Conservation (phyloP, 2,797 vertebrate genomes). For the Eidolon dupreanum region DNA sequence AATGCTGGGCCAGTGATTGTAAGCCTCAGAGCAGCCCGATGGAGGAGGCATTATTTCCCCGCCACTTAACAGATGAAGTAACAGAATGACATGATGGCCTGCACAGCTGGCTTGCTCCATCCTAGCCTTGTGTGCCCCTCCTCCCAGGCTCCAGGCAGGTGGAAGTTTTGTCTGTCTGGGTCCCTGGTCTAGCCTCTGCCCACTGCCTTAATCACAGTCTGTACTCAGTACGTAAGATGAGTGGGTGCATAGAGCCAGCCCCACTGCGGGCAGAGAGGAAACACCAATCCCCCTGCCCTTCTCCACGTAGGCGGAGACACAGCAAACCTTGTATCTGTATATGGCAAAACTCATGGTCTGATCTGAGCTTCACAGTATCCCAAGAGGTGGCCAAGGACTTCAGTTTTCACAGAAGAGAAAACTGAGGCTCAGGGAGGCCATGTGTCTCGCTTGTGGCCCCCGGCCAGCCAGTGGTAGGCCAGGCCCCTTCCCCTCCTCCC, state of each 20-base stretch:
- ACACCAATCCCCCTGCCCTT: neutral
- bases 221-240: neutral
- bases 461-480: neutral
- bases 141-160: rapidly evolving
- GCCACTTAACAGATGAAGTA: neutral
- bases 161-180: too few species aligned
- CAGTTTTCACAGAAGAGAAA: neutral
- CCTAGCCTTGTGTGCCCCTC: neutral
- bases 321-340: neutral
- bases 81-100: neutral
- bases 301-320: neutral
- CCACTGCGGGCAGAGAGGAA: neutral
- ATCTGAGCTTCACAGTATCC: neutral
- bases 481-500: neutral
- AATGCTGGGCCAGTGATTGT: neutral
- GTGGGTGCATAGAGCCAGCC: neutral
- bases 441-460: neutral
- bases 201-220: neutral
- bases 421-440: neutral
- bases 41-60: neutral
- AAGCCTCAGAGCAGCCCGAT: neutral
- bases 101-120: neutral
- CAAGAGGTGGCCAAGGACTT: neutral
- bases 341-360: neutral
- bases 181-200: neutral